These are phyloP conservation scores for Ips nitidus DNA, from an alignment of 1,140 invertebrate species.

Conservation along the genomic window DNA sequence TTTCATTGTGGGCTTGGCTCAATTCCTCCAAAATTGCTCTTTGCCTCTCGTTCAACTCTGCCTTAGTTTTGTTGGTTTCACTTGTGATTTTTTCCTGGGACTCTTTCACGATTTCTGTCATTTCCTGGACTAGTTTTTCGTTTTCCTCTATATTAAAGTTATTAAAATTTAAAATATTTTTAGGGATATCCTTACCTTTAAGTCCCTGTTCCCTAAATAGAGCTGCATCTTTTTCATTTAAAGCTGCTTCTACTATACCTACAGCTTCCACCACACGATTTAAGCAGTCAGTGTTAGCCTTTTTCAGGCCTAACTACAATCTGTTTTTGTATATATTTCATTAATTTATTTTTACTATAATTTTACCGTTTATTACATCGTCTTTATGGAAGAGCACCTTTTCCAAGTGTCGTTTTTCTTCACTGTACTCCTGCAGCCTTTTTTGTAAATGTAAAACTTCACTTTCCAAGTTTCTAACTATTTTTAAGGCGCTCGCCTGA, in stretches of 20 bases:
- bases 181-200: constrained; percentile 32
- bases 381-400: constrained; percentile 36
- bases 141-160: constrained; percentile 21
- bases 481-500: constrained; percentile 39
- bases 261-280: constrained; percentile 48
- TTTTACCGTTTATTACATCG: constrained; percentile 27
- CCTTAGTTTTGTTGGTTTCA: constrained; percentile 36
- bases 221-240: constrained; percentile 49
- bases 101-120: constrained; percentile 28
- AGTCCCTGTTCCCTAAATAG: constrained; percentile 44
- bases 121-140: constrained; percentile 33
- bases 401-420: constrained; percentile 37
- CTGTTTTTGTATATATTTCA: background rate
- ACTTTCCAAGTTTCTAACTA: constrained; percentile 42
- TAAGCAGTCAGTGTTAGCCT: constrained; percentile 42
- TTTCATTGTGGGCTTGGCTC: constrained; percentile 34
- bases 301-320: constrained; percentile 30
- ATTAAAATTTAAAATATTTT: constrained; percentile 9
- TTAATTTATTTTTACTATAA: no score
- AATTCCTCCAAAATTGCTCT: constrained; percentile 37
- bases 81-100: constrained; percentile 39
- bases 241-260: constrained; percentile 45
- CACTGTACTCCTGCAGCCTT: constrained; percentile 36
- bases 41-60: constrained; percentile 38
- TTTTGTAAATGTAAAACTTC: constrained; percentile 43